Conservation (phyloP, 2,797 vertebrate species). For the Ctenosaura bakeri region DNA sequence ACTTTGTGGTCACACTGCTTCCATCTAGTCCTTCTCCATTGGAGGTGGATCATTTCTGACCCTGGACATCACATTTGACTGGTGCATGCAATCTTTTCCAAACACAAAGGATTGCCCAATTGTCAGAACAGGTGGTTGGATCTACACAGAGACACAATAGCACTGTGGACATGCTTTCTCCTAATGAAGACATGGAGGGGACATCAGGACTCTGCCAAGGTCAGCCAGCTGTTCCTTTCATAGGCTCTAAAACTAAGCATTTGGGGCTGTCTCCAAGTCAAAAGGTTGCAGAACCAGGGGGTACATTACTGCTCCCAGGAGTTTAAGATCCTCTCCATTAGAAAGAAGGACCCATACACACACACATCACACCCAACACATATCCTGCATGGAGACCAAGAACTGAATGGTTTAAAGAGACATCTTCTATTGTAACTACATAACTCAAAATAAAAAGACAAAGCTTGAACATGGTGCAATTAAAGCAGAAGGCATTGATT, state of each 20-base stretch:
- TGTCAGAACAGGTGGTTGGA: neutral
- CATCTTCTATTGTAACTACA: conserved; percentile 73
- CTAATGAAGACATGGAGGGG: neutral
- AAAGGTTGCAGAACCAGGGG: neutral
- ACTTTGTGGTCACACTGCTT: neutral
- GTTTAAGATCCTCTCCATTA: neutral
- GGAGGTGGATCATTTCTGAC: neutral
- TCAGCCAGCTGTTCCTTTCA: neutral
- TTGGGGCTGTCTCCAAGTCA: neutral
- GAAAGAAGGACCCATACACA: neutral
- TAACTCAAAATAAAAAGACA: conserved; percentile 78
- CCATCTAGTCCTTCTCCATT: neutral
- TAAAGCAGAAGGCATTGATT: conserved; percentile 82
- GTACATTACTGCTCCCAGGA: too few species aligned
- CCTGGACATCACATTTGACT: neutral
- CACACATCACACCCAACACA: neutral
- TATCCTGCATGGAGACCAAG: neutral
- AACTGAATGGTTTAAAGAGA: conserved; percentile 63
- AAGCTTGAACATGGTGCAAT: conserved; percentile 71
- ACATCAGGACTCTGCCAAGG: neutral
- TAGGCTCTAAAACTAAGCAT: neutral
- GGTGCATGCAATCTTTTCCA: neutral
- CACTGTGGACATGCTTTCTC: neutral
- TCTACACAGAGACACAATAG: neutral
- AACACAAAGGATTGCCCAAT: neutral